A percentile compares a stretch with the other conserved stretches of the same genome.
These are phyloP conservation scores for Steinernema scapterisci DNA, from an alignment of 2,888 invertebrate species.

Conservation along the genomic window DNA sequence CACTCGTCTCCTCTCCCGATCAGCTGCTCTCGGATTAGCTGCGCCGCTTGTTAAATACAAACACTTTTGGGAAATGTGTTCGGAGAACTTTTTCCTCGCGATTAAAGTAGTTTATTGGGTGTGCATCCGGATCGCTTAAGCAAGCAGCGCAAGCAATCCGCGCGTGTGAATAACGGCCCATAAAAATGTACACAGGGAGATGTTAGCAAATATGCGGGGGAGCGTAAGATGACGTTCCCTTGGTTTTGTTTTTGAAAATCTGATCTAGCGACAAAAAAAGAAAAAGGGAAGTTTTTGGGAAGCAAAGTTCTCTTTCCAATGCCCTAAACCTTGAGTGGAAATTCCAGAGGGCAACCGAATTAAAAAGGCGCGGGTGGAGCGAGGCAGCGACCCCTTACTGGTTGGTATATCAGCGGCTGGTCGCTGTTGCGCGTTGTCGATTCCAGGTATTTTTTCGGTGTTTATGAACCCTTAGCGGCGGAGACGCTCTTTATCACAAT, in stretches of 20 bases:
- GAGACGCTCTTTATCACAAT: too few relatives aligned
- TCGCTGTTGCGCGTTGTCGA: too few relatives aligned
- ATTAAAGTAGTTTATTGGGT: slow-evolving; percentile 25
- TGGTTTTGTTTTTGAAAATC: neutral
- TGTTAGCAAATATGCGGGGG: slow-evolving; percentile 19
- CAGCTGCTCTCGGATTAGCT: slow-evolving; percentile 16
- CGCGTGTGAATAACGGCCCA: slow-evolving; percentile 5
- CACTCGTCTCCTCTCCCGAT: neutral
- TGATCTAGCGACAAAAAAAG: too few relatives aligned
- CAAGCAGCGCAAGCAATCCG: slow-evolving; percentile 10
- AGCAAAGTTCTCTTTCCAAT: too few relatives aligned
- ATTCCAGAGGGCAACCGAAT: too few relatives aligned
- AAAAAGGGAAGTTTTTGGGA: too few relatives aligned
- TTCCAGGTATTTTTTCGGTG: too few relatives aligned
- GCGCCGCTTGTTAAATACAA: slow-evolving; percentile 6
- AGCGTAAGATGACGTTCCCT: neutral
- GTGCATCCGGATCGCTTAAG: neutral
- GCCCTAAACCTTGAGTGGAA: too few relatives aligned
- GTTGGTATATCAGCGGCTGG: too few relatives aligned
- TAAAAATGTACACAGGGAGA: slow-evolving; percentile 24
- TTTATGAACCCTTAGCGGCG: too few relatives aligned
- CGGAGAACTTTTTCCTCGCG: neutral
- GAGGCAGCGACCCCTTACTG: too few relatives aligned
- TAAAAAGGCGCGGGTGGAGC: too few relatives aligned
- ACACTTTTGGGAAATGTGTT: slow-evolving; percentile 15